Evolutionary conservation across 2,797 vertebrate genomes (phyloP), one percentile per base, ranked within the genome.

Genomic region (Protonibea diacanthus): DNA sequence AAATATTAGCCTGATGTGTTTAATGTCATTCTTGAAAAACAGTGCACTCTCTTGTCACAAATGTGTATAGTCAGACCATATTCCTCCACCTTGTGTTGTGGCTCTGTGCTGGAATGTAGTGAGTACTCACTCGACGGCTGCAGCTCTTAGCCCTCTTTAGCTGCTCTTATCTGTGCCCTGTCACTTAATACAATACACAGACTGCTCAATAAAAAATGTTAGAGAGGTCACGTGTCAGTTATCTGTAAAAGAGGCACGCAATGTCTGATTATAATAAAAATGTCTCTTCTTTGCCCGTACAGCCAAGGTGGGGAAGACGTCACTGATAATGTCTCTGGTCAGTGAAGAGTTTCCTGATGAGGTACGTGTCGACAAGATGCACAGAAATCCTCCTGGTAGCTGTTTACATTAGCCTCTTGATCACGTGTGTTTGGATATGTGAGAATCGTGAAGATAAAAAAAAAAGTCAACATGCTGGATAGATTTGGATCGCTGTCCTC

Each of bases 301-400:
- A 99, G 98, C 98, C 92, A 98, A 98, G 94, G 98, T 99, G 92
- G 98, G 98, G 91, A 99, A 99, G 95, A 99, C 98, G 0, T 99
- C 98, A 8, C 93, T 99, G 85, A 99, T 99, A 79, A 99, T 99
- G 98, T 99, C 98, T 65, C 94, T 99, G 90, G 98, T 99, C 92
- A 98, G 98, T 91, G 98, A 99, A 94, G 98, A 99, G 93, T 99
- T 99, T 89, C 98, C 98, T 62, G 97, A 99, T 93, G 97, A 99
- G 97, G 98, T 99, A 94, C 38, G 92, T 78, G 15, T 55, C 51
- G 15, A 1, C 42, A 40, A 11, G 2, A 20, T 6, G 18, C 33
- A 4, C 6, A 38, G 48, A 52, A 60, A 49, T 27, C 17, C n/a
- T 48, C 7, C 20, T 61, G 14, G 7, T 27, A 15, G 13, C 25